These are phyloP conservation scores for Cancer borealis DNA, from an alignment of 2,888 invertebrate genomes.

Conservation along the genomic window DNA sequence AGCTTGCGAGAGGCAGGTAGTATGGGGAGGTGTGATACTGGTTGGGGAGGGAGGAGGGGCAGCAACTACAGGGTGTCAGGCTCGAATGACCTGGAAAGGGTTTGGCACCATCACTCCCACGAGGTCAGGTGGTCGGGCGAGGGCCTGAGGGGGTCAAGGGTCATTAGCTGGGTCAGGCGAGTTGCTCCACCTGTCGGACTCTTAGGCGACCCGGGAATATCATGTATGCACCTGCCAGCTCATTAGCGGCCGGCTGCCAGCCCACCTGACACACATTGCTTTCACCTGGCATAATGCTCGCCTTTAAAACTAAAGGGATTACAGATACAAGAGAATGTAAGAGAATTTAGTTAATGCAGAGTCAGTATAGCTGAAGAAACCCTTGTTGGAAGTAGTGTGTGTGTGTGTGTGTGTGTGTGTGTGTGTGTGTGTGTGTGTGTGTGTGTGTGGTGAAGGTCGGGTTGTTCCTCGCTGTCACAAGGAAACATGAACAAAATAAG, in stretches of 20 bases:
- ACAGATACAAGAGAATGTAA: not conserved
- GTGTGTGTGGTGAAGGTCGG: not conserved
- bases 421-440: not conserved
- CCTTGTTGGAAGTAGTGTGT: not conserved
- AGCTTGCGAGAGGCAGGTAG: not conserved
- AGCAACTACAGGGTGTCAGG: not conserved
- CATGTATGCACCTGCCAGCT: not conserved
- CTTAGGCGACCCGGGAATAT: not conserved
- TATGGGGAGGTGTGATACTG: not conserved
- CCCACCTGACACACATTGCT: constrained; percentile 34
- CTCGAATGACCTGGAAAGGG: not conserved
- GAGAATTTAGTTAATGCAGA: not conserved
- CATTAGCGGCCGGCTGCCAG: constrained; percentile 24
- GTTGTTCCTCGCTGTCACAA: not conserved
- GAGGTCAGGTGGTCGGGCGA: not conserved
- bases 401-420: not conserved
- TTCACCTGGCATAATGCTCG: constrained; percentile 24
- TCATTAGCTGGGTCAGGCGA: constrained; percentile 27
- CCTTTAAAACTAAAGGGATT: not conserved
- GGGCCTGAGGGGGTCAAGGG: constrained; percentile 24
- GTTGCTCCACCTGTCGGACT: constrained; percentile 20
- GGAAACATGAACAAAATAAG: not conserved
- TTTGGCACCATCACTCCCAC: not conserved
- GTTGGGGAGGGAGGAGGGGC: not conserved
- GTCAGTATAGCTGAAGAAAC: not conserved